Percentiles rank a stretch among this genome's conserved stretches.
These are phyloP conservation scores for Sclerodermus sp. DNA, from an alignment of 2,888 invertebrate genomes.

Conservation along the genomic window DNA sequence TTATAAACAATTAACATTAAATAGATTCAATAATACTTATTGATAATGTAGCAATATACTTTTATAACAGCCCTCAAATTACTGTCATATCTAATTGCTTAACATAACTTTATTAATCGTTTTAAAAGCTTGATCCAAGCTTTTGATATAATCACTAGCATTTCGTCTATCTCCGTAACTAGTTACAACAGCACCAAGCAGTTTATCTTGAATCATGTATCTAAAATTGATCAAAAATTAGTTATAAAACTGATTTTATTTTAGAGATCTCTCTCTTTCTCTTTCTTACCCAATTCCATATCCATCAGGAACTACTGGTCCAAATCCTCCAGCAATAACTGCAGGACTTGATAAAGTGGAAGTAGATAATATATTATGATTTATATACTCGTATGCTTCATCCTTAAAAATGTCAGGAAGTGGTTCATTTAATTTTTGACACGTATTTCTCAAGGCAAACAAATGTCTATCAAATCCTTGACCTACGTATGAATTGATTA, in stretches of 20 bases:
- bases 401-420: constrained; percentile 72
- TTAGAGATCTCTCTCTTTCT: constrained; percentile 5
- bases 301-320: constrained; percentile 88
- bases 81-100: not conserved
- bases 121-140: constrained; percentile 71
- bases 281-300: constrained; percentile 82
- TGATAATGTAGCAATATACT: no score
- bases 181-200: constrained; percentile 80
- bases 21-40: no score
- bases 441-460: constrained; percentile 80
- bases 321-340: constrained; percentile 89
- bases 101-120: constrained; percentile 63
- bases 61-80: no score
- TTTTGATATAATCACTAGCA: constrained; percentile 72
- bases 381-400: constrained; percentile 75
- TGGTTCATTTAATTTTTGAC: constrained; percentile 62
- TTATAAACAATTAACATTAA: no score
- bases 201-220: constrained; percentile 83
- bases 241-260: constrained; percentile 14
- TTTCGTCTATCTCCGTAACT: constrained; percentile 74
- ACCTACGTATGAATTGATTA: no score
- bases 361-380: constrained; percentile 90
- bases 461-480: constrained; percentile 97
- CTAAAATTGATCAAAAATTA: constrained; percentile 59
- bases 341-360: constrained; percentile 89